Base-by-base conservation (phyloP, 2,888 invertebrate genomes). In the Limenitis camilla region DNA sequence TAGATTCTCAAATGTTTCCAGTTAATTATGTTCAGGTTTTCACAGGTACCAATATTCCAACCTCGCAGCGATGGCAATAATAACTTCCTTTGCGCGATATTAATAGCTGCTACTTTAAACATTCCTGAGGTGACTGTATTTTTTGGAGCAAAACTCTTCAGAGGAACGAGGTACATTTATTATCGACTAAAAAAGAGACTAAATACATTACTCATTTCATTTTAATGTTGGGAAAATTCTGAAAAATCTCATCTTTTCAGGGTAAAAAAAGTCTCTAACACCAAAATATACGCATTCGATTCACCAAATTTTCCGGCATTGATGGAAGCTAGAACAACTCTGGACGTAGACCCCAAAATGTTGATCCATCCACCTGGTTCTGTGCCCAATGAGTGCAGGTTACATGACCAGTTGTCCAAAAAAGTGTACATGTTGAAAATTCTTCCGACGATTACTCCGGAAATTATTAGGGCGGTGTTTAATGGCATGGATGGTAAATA, bases 51-150 rank as follows among this genome's bases (percentile, higher is more conserved):
- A 1, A 94, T 99, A 59, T 97, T 97, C 76, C 97, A 98, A 73
- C 92, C 94, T 0, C 90, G 98, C 8, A 97, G 95, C 64, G 99
- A 99, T 68, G 99, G 98, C 1, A 91, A 94, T 70, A 96, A 97
- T 66, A 99, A 99, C 73, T 93, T 99, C 61, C 86, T 97, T 10
- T 92, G 95, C 0, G 94, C 98, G 0, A 78, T 99, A 5, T 90
- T 98, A 32, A 91, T 98, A 11, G 97, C 98, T 0, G 97, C 96
- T 8, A 94, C 93, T 61, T 94, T 93, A 71, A 90, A 91, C 54
- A 96, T 99, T 60, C 97, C 97, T 1, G 99, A 99, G 87, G 98
- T 98, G 5, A 93, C 95, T 40, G 92, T 98, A 9, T 96, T 95
- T 80, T 99, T 99, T 73, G 94, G 95, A 49, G 93, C 94, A 63